These are phyloP conservation scores for Cololabis saira DNA, from an alignment of 2,113 vertebrate genomes.

Conservation along the genomic window DNA sequence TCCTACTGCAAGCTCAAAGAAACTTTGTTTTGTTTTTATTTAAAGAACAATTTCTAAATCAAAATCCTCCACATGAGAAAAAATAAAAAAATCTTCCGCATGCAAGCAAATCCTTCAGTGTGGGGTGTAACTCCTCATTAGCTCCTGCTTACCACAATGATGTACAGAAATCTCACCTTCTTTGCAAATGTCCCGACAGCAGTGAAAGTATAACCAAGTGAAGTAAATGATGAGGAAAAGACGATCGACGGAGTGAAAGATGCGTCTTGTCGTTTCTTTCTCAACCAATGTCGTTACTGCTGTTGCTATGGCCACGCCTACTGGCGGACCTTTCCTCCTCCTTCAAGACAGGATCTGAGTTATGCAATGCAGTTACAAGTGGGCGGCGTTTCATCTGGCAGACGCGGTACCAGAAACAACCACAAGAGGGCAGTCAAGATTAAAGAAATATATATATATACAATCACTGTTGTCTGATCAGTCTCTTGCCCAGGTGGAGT, in stretches of 20 bases:
- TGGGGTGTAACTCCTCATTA: too few species aligned
- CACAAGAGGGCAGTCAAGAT: constrained; percentile 22
- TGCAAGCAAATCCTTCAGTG: neutral
- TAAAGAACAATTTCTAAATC: too few species aligned
- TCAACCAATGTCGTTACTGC: constrained; percentile 1
- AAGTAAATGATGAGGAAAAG: neutral
- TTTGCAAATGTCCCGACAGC: neutral
- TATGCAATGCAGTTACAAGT: neutral
- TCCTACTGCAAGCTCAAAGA: too few species aligned
- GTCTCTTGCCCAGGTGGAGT: too few species aligned
- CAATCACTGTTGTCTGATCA: neutral
- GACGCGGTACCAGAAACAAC: neutral
- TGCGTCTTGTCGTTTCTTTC: neutral
- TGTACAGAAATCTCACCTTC: constrained; percentile 1
- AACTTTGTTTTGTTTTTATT: too few species aligned
- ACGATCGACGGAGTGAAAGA: too few species aligned
- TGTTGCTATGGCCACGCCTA: constrained; percentile 4
- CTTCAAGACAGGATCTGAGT: constrained; percentile 10
- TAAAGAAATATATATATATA: neutral
- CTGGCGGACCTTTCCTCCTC: constrained; percentile 6
- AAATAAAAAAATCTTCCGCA: too few species aligned
- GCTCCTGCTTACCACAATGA: too few species aligned
- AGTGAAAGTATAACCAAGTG: neutral
- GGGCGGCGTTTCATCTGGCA: neutral
- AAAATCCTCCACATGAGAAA: too few species aligned